Evolutionary conservation across 2,888 invertebrate species (phyloP), one percentile per base, ranked within the genome.

Genomic region (Acleris literana): DNA sequence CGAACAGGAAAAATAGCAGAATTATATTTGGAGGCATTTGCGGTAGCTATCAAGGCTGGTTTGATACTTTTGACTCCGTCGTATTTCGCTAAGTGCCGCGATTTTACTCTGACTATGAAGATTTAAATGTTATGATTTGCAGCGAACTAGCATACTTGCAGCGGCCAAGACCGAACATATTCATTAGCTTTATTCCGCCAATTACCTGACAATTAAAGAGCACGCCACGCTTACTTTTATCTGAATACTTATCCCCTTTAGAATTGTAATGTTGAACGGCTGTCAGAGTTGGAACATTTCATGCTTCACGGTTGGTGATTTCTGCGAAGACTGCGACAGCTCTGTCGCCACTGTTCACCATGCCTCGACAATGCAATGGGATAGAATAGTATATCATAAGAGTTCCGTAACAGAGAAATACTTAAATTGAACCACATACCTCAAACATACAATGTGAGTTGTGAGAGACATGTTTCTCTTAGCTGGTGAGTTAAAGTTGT

Each of bases 241-340:
- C 51, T 51, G 48, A 11, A 20, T 22, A 65, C 56, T 61, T 46
- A 65, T 51, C 60, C 25, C 18, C 44, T 60, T 56, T 51, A 56
- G 55, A 66, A 56, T 52, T 49, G 46, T 59, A 58, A 63, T 69
- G 49, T 66, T 69, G 65, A 69, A 71, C 66, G 69, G 65, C 53
- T 70, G 74, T 72, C 73, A 70, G 58, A 70, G 68, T 63, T 58
- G 48, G 60, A 60, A 66, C 63, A 51, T 63, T 69, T 74, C 71
- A 74, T 68, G 75, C 74, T 76, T 75, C 73, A 76, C 71, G 72
- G 63, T 72, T 18, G 46, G 55, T 55, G 66, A 69, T 67, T 67
- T 74, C 73, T 69, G 69, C 69, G 60, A 62, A 70, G 69, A 68
- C 70, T 66, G 60, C 63, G 68, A 69, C 69, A 68, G 69, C 72